Conservation (phyloP, 2,888 invertebrate species). For the Chaitophorus viminalis region DNA sequence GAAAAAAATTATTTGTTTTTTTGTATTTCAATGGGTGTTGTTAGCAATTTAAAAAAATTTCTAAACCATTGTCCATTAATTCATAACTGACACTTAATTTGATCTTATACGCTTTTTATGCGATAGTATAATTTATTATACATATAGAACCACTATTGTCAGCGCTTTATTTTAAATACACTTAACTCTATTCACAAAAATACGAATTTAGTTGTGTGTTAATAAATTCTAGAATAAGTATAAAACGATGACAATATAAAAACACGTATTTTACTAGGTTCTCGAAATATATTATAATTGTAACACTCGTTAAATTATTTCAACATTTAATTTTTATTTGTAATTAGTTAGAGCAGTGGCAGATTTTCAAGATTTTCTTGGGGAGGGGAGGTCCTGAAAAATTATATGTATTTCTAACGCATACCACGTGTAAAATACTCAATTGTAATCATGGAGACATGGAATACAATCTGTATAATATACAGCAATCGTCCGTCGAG, state of each 20-base stretch:
- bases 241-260: background rate
- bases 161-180: background rate
- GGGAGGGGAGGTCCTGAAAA: no score
- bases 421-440: no score
- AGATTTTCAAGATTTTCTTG: no score
- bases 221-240: background rate
- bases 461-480: no score
- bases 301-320: background rate
- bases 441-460: no score
- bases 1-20: background rate
- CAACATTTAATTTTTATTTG: background rate
- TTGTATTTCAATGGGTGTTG: background rate
- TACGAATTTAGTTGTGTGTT: background rate
- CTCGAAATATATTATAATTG: background rate
- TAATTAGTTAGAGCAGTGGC: no score
- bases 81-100: background rate
- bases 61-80: background rate
- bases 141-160: background rate
- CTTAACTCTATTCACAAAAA: background rate
- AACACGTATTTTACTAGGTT: background rate
- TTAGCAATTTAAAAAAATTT: background rate
- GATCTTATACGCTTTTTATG: background rate
- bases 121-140: conserved; percentile 1
- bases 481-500: no score
- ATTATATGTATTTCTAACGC: no score